Conservation (phyloP, 2,797 vertebrate genomes). For the Discoglossus pictus region DNA sequence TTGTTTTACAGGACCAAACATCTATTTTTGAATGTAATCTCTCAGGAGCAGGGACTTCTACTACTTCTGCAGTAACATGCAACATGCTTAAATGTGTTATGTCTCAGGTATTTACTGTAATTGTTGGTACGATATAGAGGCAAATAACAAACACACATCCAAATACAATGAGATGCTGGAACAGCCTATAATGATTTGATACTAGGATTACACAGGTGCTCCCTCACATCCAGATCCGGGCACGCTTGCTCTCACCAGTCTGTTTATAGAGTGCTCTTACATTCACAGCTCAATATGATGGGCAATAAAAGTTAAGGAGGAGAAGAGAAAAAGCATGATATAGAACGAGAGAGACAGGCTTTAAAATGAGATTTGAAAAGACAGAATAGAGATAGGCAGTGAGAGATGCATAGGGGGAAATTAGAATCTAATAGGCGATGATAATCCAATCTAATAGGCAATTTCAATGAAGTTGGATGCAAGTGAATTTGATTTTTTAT, state of each 20-base stretch:
- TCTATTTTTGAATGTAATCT: no score
- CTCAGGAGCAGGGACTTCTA: no score
- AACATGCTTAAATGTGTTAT: no score
- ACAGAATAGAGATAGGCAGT: neutral
- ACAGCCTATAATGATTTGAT: no score
- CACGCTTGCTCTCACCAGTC: neutral
- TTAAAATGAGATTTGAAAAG: conserved; percentile 5
- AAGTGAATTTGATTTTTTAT: neutral
- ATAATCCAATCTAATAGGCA: neutral
- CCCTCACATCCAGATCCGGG: neutral
- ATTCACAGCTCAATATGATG: neutral
- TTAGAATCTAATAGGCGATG: neutral
- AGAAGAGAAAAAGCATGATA: neutral
- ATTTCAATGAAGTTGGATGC: neutral
- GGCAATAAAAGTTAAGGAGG: conserved; percentile 2
- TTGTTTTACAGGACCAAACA: no score
- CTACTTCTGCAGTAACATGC: no score
- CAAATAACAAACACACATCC: no score
- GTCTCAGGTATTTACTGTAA: no score
- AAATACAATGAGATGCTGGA: no score
- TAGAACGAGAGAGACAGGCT: neutral
- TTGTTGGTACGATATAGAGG: no score
- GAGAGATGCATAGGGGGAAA: neutral
- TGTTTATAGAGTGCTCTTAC: neutral
- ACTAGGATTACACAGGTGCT: no score